These are phyloP conservation scores for Heliothis virescens DNA, from an alignment of 1,140 invertebrate genomes.

Conservation along the genomic window DNA sequence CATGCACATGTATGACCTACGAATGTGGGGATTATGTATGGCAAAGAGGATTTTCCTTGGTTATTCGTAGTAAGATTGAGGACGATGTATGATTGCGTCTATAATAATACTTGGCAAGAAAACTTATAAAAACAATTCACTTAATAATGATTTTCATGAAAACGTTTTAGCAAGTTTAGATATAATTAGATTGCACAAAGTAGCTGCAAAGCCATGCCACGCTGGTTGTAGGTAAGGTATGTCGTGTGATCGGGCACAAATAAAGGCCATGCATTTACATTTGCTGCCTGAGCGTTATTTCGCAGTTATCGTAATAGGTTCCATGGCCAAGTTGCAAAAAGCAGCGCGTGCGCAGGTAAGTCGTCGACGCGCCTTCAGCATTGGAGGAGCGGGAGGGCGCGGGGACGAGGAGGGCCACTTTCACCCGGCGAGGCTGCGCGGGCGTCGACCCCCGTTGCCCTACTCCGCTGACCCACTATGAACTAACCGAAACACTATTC, in stretches of 20 bases:
- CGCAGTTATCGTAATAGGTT: constrained; percentile 81
- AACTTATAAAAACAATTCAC: no score
- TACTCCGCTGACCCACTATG: constrained; percentile 84
- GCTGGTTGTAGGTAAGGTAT: constrained; percentile 43
- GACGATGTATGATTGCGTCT: background rate
- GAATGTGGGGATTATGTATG: constrained; percentile 1
- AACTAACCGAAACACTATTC: constrained; percentile 80
- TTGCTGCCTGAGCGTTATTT: constrained; percentile 75
- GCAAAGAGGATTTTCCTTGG: constrained; percentile 17
- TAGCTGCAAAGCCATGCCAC: background rate
- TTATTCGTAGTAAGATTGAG: constrained; percentile 1
- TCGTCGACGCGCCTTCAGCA: constrained; percentile 71
- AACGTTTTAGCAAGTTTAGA: background rate
- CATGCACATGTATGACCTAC: constrained; percentile 14
- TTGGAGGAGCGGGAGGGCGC: constrained; percentile 68
- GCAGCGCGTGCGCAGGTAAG: constrained; percentile 80
- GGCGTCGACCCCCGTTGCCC: constrained; percentile 82
- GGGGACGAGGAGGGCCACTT: constrained; percentile 80
- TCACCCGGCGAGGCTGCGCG: constrained; percentile 84
- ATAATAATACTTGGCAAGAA: background rate
- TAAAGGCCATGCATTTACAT: constrained; percentile 78
- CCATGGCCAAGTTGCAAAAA: constrained; percentile 85
- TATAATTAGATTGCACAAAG: background rate
- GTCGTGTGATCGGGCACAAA: constrained; percentile 69
- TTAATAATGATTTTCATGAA: background rate